Conservation (phyloP, 2,797 vertebrate species). For the Apogon hyalosoma region DNA sequence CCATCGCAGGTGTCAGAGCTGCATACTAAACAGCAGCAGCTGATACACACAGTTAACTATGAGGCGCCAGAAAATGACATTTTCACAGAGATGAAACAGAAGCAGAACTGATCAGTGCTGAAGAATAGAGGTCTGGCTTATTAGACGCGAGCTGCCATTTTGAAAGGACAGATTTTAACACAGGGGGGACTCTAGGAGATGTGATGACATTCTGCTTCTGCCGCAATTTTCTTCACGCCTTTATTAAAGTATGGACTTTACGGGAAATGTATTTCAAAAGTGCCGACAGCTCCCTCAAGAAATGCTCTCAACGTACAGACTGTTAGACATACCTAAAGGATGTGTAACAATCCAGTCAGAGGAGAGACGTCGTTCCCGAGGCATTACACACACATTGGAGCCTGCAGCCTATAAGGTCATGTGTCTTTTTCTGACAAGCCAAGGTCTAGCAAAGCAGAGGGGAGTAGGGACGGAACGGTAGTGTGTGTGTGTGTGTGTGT, state of each 20-base stretch:
- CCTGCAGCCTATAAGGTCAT: constrained; percentile 60
- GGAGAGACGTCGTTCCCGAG: constrained; percentile 27
- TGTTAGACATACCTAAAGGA: constrained; percentile 38
- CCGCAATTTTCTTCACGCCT: constrained; percentile 15
- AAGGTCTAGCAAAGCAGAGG: constrained; percentile 43
- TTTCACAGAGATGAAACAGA: constrained; percentile 61
- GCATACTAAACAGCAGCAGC: constrained; percentile 64
- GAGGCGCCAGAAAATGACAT: constrained; percentile 55
- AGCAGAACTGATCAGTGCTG: constrained; percentile 30
- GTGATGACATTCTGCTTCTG: constrained; percentile 35
- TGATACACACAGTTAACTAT: constrained; percentile 36
- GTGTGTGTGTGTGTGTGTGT: too few relatives aligned
- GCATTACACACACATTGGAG: constrained; percentile 42
- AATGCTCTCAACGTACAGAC: constrained; percentile 5
- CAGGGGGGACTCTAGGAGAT: constrained; percentile 30
- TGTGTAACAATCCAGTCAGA: constrained; percentile 45
- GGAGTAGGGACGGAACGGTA: too few relatives aligned
- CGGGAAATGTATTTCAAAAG: constrained; percentile 4
- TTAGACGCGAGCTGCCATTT: constrained; percentile 67
- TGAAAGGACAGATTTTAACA: constrained; percentile 65
- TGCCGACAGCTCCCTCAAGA: background rate
- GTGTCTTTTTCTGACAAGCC: constrained; percentile 64
- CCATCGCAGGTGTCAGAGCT: constrained; percentile 26
- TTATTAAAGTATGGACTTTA: constrained; percentile 47
- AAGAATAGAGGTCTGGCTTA: constrained; percentile 36